phyloP scores from a whole-genome alignment of 2,797 vertebrate genomes.

The Pipistrellus kuhlii region DNA sequence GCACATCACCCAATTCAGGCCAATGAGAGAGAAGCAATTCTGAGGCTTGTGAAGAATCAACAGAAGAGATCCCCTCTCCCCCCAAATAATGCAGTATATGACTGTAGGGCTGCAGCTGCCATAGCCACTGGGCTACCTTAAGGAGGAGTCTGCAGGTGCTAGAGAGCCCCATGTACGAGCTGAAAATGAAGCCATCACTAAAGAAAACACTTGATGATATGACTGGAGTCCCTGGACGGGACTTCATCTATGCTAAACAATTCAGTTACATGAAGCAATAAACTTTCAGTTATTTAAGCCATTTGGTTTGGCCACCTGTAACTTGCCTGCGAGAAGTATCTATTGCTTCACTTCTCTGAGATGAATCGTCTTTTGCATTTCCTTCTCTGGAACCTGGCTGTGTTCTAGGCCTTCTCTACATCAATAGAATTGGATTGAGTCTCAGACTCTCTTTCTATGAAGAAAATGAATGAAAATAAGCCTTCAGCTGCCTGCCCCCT shows the following conservation, averaged over 20 bases:
- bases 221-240: neutral
- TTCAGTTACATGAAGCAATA: neutral
- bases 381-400: neutral
- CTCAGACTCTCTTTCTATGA: neutral
- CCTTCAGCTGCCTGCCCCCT: neutral
- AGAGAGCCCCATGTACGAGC: neutral
- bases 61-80: neutral
- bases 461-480: constrained; percentile 54
- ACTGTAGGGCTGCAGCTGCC: neutral
- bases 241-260: neutral
- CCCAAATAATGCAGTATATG: neutral
- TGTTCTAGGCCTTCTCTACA: neutral
- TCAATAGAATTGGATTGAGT: neutral
- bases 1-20: neutral
- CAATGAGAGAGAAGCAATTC: neutral
- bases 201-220: neutral
- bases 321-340: neutral
- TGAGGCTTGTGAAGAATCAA: neutral
- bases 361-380: constrained; percentile 21
- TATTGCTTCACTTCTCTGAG: neutral
- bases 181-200: neutral
- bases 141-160: neutral
- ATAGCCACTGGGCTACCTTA: neutral
- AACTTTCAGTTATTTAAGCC: neutral
- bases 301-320: neutral